Percentiles rank a stretch among this genome's conserved stretches.
phyloP scores from a whole-genome alignment of 2,888 invertebrate species.

The Harpagoxenus sublaevis region DNA sequence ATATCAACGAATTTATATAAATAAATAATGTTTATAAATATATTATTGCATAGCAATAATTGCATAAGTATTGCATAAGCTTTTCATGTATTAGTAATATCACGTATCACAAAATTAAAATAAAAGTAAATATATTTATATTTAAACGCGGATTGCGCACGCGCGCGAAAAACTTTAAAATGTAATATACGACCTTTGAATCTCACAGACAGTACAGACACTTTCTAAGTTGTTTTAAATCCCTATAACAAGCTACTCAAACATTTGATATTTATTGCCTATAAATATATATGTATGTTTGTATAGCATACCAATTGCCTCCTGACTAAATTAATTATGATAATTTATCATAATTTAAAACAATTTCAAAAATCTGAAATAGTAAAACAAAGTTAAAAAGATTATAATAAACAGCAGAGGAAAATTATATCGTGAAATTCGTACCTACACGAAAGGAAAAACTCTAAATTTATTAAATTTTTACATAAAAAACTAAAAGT shows the following conservation, averaged over 20 bases:
- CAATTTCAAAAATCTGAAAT: too few relatives aligned
- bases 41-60: not conserved
- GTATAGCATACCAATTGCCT: too few relatives aligned
- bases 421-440: too few relatives aligned
- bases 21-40: not conserved
- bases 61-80: not conserved
- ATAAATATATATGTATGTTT: not conserved
- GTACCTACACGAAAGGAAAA: too few relatives aligned
- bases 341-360: too few relatives aligned
- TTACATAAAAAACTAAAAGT: too few relatives aligned
- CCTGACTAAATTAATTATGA: too few relatives aligned
- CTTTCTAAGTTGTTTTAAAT: not conserved
- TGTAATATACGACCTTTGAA: not conserved
- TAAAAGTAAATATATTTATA: not conserved
- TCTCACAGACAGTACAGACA: not conserved
- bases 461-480: too few relatives aligned
- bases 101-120: not conserved
- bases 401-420: too few relatives aligned
- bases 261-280: not conserved
- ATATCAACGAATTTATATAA: not conserved
- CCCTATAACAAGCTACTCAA: not conserved
- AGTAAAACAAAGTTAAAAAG: too few relatives aligned
- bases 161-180: not conserved
- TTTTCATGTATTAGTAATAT: not conserved
- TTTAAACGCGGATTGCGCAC: not conserved